These are phyloP conservation scores for Micromesistius poutassou DNA, from an alignment of 2,797 vertebrate genomes.

Conservation along the genomic window DNA sequence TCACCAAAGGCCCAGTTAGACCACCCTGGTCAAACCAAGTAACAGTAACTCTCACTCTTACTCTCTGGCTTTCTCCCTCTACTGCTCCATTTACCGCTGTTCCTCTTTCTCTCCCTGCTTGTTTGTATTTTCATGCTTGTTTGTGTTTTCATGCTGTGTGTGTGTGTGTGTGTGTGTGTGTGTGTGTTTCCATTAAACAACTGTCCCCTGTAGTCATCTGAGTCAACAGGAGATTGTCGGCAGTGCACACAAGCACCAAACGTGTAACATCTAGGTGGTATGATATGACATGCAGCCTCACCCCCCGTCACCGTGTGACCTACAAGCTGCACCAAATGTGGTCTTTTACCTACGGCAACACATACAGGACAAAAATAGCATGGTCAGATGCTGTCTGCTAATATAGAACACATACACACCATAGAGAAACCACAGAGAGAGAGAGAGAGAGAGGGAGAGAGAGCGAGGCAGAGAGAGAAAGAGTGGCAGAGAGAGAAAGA, in stretches of 20 bases:
- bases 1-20: conserved; percentile 58
- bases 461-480: not conserved
- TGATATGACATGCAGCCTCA: conserved; percentile 31
- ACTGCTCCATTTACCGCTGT: not conserved
- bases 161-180: conserved; percentile 30
- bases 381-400: conserved; percentile 9
- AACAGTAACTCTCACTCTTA: not conserved
- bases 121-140: too few species aligned
- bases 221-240: conserved; percentile 34
- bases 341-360: conserved; percentile 18
- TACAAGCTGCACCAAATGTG: conserved; percentile 19
- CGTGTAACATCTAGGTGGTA: not conserved
- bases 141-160: conserved; percentile 4
- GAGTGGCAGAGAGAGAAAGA: not conserved
- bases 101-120: not conserved
- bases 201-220: conserved; percentile 44
- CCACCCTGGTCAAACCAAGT: conserved; percentile 42
- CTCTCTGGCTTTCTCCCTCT: conserved; percentile 21
- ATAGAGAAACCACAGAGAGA: too few species aligned
- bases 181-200: conserved; percentile 39
- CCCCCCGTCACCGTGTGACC: conserved; percentile 19
- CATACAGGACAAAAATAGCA: conserved; percentile 19
- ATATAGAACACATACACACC: not conserved
- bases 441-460: not conserved
- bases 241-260: conserved; percentile 10